Evolutionary conservation across 2,888 invertebrate species (phyloP).

Genomic region (Pycnomerus fuliginosus): DNA sequence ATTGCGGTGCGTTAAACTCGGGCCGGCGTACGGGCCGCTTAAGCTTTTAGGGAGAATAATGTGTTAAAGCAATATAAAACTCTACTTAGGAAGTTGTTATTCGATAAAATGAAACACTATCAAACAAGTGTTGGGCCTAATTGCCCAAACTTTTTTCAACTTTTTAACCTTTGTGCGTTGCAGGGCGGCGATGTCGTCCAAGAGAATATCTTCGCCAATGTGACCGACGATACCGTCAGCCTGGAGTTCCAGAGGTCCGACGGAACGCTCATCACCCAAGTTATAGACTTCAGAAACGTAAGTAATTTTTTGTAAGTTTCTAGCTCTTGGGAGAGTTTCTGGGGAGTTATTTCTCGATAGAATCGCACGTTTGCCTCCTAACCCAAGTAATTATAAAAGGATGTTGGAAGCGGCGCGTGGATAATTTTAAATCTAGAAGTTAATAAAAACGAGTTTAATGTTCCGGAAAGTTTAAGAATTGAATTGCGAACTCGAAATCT

Average conservation of each 20-base stretch:
- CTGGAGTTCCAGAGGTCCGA: slow-evolving; percentile 89
- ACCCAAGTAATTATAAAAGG: too few species aligned
- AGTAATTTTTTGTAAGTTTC: too few species aligned
- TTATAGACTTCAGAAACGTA: slow-evolving; percentile 93
- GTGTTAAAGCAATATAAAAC: slow-evolving; percentile 31
- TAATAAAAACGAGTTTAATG: slow-evolving; percentile 19
- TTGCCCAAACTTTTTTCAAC: slow-evolving; percentile 22
- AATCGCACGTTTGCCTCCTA: too few species aligned
- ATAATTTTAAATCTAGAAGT: too few species aligned
- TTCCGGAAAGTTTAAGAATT: slow-evolving; percentile 29
- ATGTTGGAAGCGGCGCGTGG: too few species aligned
- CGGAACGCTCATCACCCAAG: slow-evolving; percentile 87
- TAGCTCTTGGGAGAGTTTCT: too few species aligned
- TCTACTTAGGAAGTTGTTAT: slow-evolving; percentile 32
- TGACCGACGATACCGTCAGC: slow-evolving; percentile 84
- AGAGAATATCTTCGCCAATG: slow-evolving; percentile 89
- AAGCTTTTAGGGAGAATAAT: slow-evolving; percentile 26
- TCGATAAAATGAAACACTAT: slow-evolving; percentile 29
- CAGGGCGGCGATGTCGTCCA: slow-evolving; percentile 93
- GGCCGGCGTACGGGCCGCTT: slow-evolving; percentile 1
- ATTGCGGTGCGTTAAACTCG: neutral
- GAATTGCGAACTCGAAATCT: slow-evolving; percentile 28
- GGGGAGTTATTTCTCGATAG: too few species aligned
- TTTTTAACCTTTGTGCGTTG: slow-evolving; percentile 39
- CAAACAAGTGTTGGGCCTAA: slow-evolving; percentile 31